Evolutionary conservation across 2,888 invertebrate species (phyloP).

Genomic region (Cosmia trapezina): DNA sequence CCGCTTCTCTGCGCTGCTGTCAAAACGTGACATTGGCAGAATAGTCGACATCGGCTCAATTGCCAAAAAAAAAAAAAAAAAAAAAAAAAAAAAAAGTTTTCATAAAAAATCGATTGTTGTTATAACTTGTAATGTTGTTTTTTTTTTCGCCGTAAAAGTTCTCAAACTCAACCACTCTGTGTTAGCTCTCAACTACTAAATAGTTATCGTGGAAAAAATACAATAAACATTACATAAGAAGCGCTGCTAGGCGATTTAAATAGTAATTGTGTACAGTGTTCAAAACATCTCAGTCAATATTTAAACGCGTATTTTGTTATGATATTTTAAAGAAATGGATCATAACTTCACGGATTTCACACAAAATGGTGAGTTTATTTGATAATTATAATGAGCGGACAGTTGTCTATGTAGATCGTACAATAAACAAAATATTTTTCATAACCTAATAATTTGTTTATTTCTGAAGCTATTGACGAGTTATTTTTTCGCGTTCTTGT

Average conservation of each 20-base stretch:
- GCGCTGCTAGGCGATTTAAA: neutral
- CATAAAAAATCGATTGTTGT: constrained; percentile 1
- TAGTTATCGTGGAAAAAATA: neutral
- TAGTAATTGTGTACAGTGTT: neutral
- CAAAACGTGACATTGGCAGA: too few relatives aligned
- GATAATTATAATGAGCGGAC: neutral
- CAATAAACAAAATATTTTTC: too few relatives aligned
- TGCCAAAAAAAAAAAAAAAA: too few relatives aligned
- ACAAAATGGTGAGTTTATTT: constrained; percentile 38
- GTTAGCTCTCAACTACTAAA: neutral
- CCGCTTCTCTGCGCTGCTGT: too few relatives aligned
- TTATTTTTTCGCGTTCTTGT: neutral
- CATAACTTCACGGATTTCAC: constrained; percentile 40
- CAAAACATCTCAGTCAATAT: neutral
- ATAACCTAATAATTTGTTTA: constrained; percentile 29
- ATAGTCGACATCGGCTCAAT: too few relatives aligned
- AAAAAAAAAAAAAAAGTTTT: too few relatives aligned
- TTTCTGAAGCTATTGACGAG: neutral
- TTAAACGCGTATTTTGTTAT: constrained; percentile 6
- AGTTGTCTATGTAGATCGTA: too few relatives aligned
- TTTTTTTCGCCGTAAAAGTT: neutral
- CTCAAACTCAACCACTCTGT: neutral
- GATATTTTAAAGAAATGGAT: constrained; percentile 39
- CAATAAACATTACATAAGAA: neutral
- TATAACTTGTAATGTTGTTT: too few relatives aligned